phyloP scores from a whole-genome alignment of 2,113 vertebrate genomes.

The Cryptotis parvus region DNA sequence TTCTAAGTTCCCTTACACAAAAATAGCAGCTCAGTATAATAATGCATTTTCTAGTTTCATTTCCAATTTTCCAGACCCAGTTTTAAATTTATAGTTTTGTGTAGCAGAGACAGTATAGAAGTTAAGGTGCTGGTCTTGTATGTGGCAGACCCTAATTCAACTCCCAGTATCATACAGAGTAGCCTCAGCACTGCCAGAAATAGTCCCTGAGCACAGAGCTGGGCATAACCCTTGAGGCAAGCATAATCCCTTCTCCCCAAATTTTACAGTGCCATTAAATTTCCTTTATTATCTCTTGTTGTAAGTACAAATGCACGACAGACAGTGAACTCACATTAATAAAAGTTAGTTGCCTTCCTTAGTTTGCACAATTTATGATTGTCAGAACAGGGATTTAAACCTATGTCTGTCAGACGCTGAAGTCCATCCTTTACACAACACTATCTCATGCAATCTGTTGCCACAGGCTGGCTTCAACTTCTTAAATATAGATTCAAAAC shows the following conservation, averaged over 20 bases:
- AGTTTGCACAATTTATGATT: background rate
- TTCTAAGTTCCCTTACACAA: background rate
- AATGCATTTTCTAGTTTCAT: background rate
- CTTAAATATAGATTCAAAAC: slow-evolving; percentile 37
- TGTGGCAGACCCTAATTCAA: too few relatives aligned
- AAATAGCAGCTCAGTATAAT: background rate
- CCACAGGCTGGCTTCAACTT: background rate
- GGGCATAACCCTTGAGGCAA: too few relatives aligned
- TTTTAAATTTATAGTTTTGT: background rate
- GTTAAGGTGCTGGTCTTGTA: too few relatives aligned
- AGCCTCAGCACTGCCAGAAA: too few relatives aligned
- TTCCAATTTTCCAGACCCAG: background rate
- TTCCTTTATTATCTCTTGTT: background rate
- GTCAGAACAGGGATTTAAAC: background rate
- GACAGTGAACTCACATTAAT: background rate
- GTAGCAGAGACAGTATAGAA: background rate
- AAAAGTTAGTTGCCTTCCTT: background rate
- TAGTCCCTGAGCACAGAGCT: too few relatives aligned
- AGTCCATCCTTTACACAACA: background rate
- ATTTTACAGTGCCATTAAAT: background rate
- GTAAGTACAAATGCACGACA: background rate
- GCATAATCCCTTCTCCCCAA: too few relatives aligned
- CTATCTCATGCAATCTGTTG: background rate
- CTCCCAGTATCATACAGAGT: too few relatives aligned
- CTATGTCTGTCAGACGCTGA: background rate